Evolutionary conservation across 2,888 invertebrate species (phyloP).

Genomic region (Drosophila sordidapex): DNA sequence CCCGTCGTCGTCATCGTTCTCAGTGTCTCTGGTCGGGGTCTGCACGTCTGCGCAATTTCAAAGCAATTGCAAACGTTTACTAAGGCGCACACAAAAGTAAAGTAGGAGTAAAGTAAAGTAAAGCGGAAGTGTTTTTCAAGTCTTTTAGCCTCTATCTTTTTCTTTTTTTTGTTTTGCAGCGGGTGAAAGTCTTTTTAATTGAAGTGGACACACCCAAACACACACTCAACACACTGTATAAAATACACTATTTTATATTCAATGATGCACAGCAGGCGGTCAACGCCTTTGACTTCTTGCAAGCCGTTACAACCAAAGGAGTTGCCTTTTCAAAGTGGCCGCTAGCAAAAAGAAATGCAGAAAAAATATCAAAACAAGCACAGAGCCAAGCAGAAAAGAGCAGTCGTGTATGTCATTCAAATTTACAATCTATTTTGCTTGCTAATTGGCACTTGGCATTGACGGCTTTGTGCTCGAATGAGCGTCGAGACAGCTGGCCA

Average conservation of each 20-base stretch:
- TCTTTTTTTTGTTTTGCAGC: constrained; percentile 41
- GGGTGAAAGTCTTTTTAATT: constrained; percentile 84
- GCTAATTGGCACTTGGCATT: constrained; percentile 79
- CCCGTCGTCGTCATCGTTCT: constrained; percentile 5
- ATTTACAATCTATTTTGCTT: constrained; percentile 79
- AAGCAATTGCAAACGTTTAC: constrained; percentile 79
- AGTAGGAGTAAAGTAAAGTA: constrained; percentile 64
- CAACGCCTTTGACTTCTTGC: constrained; percentile 75
- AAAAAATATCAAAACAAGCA: constrained; percentile 36
- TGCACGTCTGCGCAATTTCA: constrained; percentile 79
- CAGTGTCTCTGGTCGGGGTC: constrained; percentile 30
- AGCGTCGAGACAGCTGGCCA: constrained; percentile 14
- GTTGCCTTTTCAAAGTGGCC: constrained; percentile 43
- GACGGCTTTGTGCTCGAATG: constrained; percentile 39
- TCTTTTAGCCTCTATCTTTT: constrained; percentile 43
- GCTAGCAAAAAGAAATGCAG: constrained; percentile 2
- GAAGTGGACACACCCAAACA: constrained; percentile 76
- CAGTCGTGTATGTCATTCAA: constrained; percentile 74
- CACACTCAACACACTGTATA: constrained; percentile 36
- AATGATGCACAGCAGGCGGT: constrained; percentile 78
- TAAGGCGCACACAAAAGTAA: constrained; percentile 66
- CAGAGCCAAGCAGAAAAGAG: constrained; percentile 13
- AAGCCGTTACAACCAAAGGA: constrained; percentile 45
- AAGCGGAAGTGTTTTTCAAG: constrained; percentile 75
- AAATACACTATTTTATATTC: constrained; percentile 59